A percentile compares a stretch with the other conserved stretches of the same genome.
Evolutionary conservation across 2,888 invertebrate species (phyloP).

Genomic region (Hyalella azteca): DNA sequence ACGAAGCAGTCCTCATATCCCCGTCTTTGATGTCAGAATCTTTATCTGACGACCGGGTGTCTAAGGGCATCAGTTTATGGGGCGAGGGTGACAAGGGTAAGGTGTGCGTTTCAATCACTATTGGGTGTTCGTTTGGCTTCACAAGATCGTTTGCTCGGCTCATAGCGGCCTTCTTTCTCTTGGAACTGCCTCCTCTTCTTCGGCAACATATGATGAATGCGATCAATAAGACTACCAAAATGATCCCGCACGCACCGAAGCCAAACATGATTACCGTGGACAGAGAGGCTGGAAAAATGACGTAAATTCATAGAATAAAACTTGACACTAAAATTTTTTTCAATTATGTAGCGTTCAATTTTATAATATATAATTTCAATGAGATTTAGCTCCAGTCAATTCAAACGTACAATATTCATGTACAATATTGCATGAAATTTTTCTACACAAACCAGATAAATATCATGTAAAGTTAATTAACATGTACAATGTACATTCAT

Average conservation of each 20-base stretch:
- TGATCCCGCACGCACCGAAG: slow-evolving; percentile 82
- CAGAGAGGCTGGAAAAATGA: slow-evolving; percentile 70
- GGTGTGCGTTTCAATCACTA: background rate
- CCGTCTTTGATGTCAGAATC: slow-evolving; percentile 85
- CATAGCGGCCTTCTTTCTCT: background rate
- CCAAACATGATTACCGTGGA: slow-evolving; percentile 82
- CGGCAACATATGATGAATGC: slow-evolving; percentile 82
- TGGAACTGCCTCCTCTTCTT: slow-evolving; percentile 67
- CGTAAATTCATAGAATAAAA: too few relatives aligned
- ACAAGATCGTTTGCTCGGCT: background rate
- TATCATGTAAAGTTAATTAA: too few relatives aligned
- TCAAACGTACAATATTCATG: too few relatives aligned
- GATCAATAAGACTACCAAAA: slow-evolving; percentile 81
- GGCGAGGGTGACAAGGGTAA: slow-evolving; percentile 23
- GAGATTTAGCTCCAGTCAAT: too few relatives aligned
- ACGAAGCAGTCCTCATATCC: slow-evolving; percentile 82
- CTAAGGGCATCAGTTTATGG: slow-evolving; percentile 2
- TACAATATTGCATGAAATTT: too few relatives aligned
- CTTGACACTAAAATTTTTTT: too few relatives aligned
- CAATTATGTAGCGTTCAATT: too few relatives aligned
- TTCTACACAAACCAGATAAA: too few relatives aligned
- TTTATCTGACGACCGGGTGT: slow-evolving; percentile 81
- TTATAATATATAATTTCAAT: too few relatives aligned
- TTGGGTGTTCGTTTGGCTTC: background rate
- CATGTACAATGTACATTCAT: too few relatives aligned